Conservation (phyloP, 2,888 invertebrate species). For the Strigamia maritima region DNA sequence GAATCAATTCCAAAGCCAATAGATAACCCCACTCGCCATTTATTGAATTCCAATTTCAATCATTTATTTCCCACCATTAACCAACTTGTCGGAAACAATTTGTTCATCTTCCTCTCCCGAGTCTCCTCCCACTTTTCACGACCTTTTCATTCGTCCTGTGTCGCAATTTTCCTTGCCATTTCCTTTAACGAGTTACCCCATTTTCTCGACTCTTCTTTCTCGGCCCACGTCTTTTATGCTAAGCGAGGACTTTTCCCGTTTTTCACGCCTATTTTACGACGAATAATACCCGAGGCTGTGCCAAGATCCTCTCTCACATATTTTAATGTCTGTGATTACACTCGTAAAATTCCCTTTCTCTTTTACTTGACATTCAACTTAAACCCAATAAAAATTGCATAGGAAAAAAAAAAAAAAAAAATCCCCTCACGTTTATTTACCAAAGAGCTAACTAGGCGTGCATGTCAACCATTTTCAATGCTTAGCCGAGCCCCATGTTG, state of each 20-base stretch:
- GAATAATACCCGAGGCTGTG: constrained; percentile 5
- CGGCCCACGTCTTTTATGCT: neutral
- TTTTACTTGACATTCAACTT: neutral
- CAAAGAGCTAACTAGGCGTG: constrained; percentile 5
- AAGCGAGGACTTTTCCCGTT: constrained; percentile 5
- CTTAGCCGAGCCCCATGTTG: neutral
- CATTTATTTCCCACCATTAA: neutral
- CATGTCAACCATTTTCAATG: neutral
- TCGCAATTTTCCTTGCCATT: constrained; percentile 15
- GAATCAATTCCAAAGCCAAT: neutral
- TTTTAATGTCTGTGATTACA: constrained; percentile 9
- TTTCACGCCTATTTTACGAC: constrained; percentile 15
- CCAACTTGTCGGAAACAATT: constrained; percentile 2
- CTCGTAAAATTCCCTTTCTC: constrained; percentile 1
- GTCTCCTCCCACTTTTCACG: neutral
- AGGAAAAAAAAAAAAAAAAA: neutral
- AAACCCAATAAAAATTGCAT: neutral
- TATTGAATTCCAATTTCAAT: neutral
- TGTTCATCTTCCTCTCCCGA: neutral
- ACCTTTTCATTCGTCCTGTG: constrained; percentile 5
- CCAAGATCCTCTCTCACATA: neutral
- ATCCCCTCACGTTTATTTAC: neutral
- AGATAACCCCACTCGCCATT: neutral
- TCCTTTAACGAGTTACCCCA: neutral
- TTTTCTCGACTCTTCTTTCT: neutral